phyloP scores from a whole-genome alignment of 2,113 vertebrate species.

The Erythrolamprus reginae region DNA sequence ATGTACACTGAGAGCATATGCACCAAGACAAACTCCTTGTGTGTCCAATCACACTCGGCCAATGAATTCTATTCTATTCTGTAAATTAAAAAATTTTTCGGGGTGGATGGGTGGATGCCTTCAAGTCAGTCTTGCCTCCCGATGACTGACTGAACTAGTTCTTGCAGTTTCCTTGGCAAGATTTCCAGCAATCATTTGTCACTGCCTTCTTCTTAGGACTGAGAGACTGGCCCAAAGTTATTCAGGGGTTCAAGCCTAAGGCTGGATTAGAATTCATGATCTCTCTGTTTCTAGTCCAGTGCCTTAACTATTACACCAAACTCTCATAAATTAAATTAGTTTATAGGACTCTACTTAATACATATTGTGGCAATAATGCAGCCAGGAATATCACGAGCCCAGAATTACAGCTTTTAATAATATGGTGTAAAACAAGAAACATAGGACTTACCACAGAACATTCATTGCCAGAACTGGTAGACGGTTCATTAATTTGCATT shows the following conservation, averaged over 20 bases:
- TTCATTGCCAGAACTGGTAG: conserved; percentile 66
- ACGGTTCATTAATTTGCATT: conserved; percentile 64
- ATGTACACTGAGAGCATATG: too few species aligned
- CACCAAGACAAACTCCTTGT: too few species aligned
- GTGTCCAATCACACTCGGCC: too few species aligned
- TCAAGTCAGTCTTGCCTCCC: neutral
- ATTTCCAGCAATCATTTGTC: neutral
- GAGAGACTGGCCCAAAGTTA: neutral
- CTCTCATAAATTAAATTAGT: neutral
- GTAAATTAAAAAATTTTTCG: neutral
- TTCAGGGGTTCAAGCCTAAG: neutral
- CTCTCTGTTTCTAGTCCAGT: neutral
- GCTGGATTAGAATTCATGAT: neutral
- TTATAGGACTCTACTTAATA: neutral
- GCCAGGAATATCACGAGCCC: neutral
- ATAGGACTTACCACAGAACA: conserved; percentile 55
- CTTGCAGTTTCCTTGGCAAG: neutral
- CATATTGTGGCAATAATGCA: neutral
- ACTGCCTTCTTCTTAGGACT: neutral
- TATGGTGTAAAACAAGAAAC: neutral
- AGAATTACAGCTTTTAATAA: neutral
- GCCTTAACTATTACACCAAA: neutral
- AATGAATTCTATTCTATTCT: too few species aligned
- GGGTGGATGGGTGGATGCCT: neutral
- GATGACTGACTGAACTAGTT: neutral